These are phyloP conservation scores for Telmatherina bonti DNA, from an alignment of 2,797 vertebrate species.

Conservation along the genomic window DNA sequence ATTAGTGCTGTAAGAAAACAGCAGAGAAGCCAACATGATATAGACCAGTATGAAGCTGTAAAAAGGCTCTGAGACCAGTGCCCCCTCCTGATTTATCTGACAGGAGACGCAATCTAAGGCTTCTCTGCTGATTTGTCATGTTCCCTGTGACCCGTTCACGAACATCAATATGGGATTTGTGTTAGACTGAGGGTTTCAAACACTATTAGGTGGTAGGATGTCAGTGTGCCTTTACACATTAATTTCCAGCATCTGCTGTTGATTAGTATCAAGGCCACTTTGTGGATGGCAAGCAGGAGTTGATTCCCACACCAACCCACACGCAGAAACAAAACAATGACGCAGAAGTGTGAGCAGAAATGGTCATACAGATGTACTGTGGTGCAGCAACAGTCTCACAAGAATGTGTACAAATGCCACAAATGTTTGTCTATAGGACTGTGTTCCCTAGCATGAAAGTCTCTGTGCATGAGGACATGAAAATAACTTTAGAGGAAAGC, in stretches of 20 bases:
- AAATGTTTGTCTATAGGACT: neutral
- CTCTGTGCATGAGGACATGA: neutral
- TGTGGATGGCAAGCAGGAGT: conserved; percentile 45
- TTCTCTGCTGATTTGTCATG: conserved; percentile 76
- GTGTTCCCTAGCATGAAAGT: neutral
- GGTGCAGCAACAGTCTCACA: neutral
- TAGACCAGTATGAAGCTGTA: conserved; percentile 44
- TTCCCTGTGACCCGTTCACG: conserved; percentile 69
- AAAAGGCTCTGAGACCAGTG: conserved; percentile 43
- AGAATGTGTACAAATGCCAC: neutral
- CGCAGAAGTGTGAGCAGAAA: conserved; percentile 39
- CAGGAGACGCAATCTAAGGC: conserved; percentile 72
- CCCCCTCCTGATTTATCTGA: conserved; percentile 76
- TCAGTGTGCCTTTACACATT: conserved; percentile 45
- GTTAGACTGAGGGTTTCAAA: conserved; percentile 69
- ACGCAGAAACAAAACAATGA: conserved; percentile 18
- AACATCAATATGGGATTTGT: conserved; percentile 65
- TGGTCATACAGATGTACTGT: conserved; percentile 1
- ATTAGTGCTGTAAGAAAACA: conserved; percentile 71
- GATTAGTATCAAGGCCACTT: conserved; percentile 71
- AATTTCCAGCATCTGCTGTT: conserved; percentile 53
- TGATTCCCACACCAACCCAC: conserved; percentile 31
- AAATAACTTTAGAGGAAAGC: neutral
- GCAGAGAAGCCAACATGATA: conserved; percentile 59
- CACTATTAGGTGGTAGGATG: conserved; percentile 51